These are phyloP conservation scores for Leptoclinus maculatus DNA, from an alignment of 2,797 vertebrate species.

Conservation along the genomic window DNA sequence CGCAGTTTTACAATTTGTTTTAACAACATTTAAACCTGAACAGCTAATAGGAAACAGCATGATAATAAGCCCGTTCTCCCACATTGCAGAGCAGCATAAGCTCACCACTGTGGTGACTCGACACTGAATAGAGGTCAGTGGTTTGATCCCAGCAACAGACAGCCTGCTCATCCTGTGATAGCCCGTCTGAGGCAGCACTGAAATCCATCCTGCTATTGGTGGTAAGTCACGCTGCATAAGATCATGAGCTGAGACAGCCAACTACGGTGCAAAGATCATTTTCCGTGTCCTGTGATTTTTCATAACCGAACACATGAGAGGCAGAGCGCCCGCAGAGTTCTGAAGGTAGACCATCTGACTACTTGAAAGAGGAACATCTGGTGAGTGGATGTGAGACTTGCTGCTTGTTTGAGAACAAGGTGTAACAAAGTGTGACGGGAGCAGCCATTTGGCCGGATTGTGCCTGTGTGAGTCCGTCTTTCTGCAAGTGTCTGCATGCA, in stretches of 20 bases:
- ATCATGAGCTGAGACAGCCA: constrained; percentile 26
- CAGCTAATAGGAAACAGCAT: background rate
- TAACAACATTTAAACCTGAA: background rate
- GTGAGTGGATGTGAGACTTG: constrained; percentile 34
- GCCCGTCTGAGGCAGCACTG: background rate
- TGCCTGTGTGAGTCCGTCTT: constrained; percentile 28
- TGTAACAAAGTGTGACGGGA: constrained; percentile 61
- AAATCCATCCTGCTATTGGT: constrained; percentile 17
- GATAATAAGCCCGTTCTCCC: background rate
- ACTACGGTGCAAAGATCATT: background rate
- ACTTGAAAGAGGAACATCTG: constrained; percentile 66
- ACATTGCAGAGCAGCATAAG: background rate
- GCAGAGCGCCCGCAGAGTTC: constrained; percentile 15
- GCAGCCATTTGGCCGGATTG: constrained; percentile 63
- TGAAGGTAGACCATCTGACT: constrained; percentile 48
- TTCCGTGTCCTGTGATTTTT: constrained; percentile 30
- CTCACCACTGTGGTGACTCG: background rate
- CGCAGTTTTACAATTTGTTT: background rate
- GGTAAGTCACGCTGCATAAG: constrained; percentile 1
- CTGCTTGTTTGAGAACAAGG: constrained; percentile 55
- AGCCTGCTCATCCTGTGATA: constrained; percentile 13
- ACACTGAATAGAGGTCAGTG: background rate
- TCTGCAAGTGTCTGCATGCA: constrained; percentile 15
- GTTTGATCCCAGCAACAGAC: constrained; percentile 10
- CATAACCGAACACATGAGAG: constrained; percentile 10